Evolutionary conservation across 2,888 invertebrate species (phyloP).

Genomic region (Camponotus fellah): DNA sequence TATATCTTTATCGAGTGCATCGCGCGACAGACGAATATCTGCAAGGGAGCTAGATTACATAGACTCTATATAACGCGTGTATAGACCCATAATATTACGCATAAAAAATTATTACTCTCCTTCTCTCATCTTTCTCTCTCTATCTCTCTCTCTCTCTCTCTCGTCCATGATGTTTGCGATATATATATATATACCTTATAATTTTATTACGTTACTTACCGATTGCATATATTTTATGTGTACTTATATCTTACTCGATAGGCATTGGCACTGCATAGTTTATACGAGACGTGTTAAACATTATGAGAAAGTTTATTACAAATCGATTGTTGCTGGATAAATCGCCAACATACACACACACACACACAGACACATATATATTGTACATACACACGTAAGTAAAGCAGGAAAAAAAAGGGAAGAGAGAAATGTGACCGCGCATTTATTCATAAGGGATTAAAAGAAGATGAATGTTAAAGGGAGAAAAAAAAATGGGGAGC

Average conservation of each 20-base stretch:
- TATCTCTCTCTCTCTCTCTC: conserved; percentile 66
- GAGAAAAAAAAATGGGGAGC: not conserved
- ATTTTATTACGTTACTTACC: conserved; percentile 83
- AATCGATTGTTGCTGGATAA: conserved; percentile 72
- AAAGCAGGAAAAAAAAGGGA: conserved; percentile 35
- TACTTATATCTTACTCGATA: conserved; percentile 81
- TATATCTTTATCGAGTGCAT: conserved; percentile 9
- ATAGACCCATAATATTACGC: not conserved
- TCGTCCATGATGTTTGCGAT: conserved; percentile 80
- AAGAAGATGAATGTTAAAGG: not conserved
- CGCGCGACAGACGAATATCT: not conserved
- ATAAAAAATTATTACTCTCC: conserved; percentile 24
- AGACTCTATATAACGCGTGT: conserved; percentile 16
- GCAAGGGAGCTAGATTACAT: not conserved
- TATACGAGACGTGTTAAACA: conserved; percentile 78
- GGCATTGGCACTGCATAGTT: conserved; percentile 83
- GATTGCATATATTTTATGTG: conserved; percentile 83
- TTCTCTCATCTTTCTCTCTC: conserved; percentile 44
- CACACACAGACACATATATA: conserved; percentile 53
- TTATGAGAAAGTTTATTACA: conserved; percentile 74
- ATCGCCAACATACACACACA: conserved; percentile 74
- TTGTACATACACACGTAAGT: conserved; percentile 77
- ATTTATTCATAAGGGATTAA: conserved; percentile 11
- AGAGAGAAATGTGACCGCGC: conserved; percentile 15
- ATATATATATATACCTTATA: conserved; percentile 81